Conservation (phyloP, 2,888 invertebrate genomes). For the Metalampra italica region DNA sequence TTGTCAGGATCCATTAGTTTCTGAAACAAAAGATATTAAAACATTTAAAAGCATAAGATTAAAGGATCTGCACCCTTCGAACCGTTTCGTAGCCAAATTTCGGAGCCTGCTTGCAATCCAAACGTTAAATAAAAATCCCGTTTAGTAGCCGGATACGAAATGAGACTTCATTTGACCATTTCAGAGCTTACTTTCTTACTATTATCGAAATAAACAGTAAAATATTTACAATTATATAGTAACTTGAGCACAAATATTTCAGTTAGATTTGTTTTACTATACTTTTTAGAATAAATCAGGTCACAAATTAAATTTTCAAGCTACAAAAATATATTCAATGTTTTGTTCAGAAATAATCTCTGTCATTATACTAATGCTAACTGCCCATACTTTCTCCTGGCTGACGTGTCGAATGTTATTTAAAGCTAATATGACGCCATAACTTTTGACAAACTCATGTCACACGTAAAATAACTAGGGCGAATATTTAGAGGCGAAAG, state of each 20-base stretch:
- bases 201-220: too few relatives aligned
- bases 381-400: slow-evolving; percentile 17
- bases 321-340: slow-evolving; percentile 1
- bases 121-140: too few relatives aligned
- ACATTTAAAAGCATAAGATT: background rate
- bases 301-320: background rate
- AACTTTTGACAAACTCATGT: slow-evolving; percentile 4
- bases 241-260: too few relatives aligned
- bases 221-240: too few relatives aligned
- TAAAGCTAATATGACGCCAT: slow-evolving; percentile 5
- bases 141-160: too few relatives aligned
- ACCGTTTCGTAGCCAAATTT: too few relatives aligned
- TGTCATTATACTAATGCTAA: slow-evolving; percentile 20
- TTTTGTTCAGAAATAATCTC: slow-evolving; percentile 14
- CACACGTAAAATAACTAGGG: slow-evolving; percentile 3
- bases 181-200: too few relatives aligned
- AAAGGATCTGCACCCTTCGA: background rate
- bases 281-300: background rate
- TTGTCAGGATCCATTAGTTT: slow-evolving; percentile 70
- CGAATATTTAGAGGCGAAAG: background rate
- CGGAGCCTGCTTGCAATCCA: too few relatives aligned
- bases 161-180: too few relatives aligned
- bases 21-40: slow-evolving; percentile 50
- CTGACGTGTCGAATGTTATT: slow-evolving; percentile 16
- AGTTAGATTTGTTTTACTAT: too few relatives aligned